Conservation (phyloP, 2,113 vertebrate species). For the Scolopax mira region DNA sequence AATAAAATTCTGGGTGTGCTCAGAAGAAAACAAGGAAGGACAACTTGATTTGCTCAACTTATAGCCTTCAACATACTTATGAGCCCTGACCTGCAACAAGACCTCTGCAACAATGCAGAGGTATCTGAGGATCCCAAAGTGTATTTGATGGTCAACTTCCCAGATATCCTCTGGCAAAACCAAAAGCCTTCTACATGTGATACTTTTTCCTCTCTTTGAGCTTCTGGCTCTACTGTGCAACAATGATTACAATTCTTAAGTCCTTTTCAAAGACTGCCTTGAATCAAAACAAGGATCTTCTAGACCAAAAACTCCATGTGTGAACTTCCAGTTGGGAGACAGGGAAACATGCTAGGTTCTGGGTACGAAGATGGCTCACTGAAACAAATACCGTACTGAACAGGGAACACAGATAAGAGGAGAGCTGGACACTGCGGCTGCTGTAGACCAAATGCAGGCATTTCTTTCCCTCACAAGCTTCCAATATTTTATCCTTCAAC, state of each 20-base stretch:
- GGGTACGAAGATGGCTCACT: neutral
- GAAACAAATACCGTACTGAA: neutral
- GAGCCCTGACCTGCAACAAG: neutral
- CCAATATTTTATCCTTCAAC: neutral
- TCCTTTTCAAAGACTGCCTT: neutral
- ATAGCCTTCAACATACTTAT: neutral
- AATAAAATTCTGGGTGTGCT: neutral
- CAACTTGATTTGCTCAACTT: neutral
- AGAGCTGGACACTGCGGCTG: neutral
- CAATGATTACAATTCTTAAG: neutral
- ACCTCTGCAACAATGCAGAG: neutral
- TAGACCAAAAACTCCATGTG: neutral
- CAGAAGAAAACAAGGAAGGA: neutral
- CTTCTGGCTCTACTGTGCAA: neutral
- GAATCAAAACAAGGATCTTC: neutral
- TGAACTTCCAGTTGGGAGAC: neutral
- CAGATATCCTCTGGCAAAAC: neutral
- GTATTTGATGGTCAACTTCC: neutral
- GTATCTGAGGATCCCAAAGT: neutral
- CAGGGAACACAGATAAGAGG: neutral
- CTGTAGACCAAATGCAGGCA: neutral
- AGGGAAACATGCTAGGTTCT: fast-evolving
- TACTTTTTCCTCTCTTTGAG: neutral
- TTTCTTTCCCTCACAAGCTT: neutral
- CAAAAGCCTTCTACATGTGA: neutral